Conservation (phyloP, 2,888 invertebrate genomes). For the Itoplectis maculator region DNA sequence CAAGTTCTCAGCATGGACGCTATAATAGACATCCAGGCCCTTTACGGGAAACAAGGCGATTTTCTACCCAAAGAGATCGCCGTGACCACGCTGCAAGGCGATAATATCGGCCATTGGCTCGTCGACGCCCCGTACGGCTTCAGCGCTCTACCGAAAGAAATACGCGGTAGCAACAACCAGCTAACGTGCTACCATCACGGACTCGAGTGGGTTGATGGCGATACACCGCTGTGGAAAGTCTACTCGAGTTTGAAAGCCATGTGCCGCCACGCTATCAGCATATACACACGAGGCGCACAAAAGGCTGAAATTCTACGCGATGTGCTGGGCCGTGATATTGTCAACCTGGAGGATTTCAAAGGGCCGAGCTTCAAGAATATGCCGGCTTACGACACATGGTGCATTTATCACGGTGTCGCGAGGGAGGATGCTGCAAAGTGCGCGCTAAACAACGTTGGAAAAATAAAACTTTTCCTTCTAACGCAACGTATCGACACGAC, state of each 20-base stretch:
- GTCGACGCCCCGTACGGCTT: constrained; percentile 26
- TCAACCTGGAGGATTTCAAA: constrained; percentile 2
- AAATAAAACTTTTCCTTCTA: no score
- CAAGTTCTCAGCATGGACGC: constrained; percentile 72
- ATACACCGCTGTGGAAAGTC: no score
- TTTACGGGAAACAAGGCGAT: not conserved
- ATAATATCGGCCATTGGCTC: constrained; percentile 32
- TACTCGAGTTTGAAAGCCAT: not conserved
- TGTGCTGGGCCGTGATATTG: not conserved
- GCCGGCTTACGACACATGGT: not conserved
- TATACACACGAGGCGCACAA: no score
- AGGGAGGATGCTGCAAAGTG: not conserved
- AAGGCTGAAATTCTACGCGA: no score
- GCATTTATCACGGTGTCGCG: not conserved
- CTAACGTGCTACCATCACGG: no score
- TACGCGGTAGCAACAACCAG: not conserved
- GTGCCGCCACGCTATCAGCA: no score
- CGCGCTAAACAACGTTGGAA: not conserved
- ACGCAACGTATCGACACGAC: no score
- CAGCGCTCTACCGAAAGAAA: constrained; percentile 6
- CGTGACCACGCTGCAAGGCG: not conserved
- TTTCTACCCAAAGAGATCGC: constrained; percentile 33
- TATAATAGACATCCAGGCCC: constrained; percentile 34
- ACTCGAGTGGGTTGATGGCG: no score
- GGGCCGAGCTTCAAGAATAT: not conserved